Percentiles rank a stretch among this genome's conserved stretches.
Conservation (phyloP, 2,888 invertebrate genomes). For the Xestia xanthographa region DNA sequence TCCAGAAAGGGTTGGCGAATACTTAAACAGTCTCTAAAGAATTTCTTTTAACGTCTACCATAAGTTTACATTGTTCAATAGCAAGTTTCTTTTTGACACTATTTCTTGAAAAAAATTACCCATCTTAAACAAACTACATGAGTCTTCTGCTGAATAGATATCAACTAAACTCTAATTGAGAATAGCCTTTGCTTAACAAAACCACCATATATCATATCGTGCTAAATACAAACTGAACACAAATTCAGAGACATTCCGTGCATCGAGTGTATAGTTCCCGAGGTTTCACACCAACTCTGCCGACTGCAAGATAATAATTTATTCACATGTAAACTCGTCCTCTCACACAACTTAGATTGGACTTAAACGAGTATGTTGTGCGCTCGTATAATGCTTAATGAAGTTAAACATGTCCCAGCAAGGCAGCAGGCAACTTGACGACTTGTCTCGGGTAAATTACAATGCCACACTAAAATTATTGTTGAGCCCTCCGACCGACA, state of each 20-base stretch:
- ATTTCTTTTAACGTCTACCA: conserved; percentile 35
- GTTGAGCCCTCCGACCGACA: conserved; percentile 59
- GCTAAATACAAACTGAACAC: conserved; percentile 56
- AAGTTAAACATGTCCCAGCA: conserved; percentile 88
- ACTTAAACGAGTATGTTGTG: conserved; percentile 90
- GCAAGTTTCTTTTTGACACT: conserved; percentile 10
- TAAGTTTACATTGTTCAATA: conserved; percentile 36
- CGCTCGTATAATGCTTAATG: conserved; percentile 89
- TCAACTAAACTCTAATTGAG: conserved; percentile 14
- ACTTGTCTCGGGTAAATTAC: conserved; percentile 78
- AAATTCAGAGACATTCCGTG: conserved; percentile 70
- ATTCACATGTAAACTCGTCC: conserved; percentile 89
- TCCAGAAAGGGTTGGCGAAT: conserved; percentile 42
- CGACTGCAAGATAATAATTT: conserved; percentile 88
- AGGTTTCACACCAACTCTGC: conserved; percentile 77
- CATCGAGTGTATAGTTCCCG: conserved; percentile 63
- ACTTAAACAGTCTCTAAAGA: conserved; percentile 26
- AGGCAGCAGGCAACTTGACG: conserved; percentile 79
- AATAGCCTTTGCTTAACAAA: conserved; percentile 18
- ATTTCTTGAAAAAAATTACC: not conserved
- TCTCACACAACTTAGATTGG: conserved; percentile 89
- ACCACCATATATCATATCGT: conserved; percentile 1
- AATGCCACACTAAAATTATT: conserved; percentile 73
- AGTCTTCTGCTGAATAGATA: not conserved
- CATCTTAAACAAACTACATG: not conserved